A percentile compares a stretch with the other conserved stretches of the same genome.
These are phyloP conservation scores for Neoascia interrupta DNA, from an alignment of 2,888 invertebrate genomes.

Conservation along the genomic window DNA sequence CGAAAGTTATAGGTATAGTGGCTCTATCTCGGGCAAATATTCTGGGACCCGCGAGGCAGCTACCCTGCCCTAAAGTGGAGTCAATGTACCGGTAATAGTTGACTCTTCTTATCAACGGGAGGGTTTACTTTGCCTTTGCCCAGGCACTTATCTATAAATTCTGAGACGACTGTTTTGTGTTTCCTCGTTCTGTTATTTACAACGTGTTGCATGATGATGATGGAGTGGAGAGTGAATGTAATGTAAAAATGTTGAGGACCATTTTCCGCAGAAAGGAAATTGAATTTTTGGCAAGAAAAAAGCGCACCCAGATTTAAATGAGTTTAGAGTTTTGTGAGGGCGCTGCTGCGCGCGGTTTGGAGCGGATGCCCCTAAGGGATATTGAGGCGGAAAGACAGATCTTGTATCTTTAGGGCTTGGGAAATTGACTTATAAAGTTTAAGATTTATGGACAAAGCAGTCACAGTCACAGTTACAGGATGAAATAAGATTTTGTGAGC, in stretches of 20 bases:
- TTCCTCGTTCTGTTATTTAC: slow-evolving; percentile 27
- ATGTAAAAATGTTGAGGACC: slow-evolving; percentile 42
- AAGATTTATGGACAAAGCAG: slow-evolving; percentile 22
- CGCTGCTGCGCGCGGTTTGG: neutral
- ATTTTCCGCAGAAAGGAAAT: slow-evolving; percentile 62
- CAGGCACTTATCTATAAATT: slow-evolving; percentile 35
- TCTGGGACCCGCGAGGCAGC: neutral
- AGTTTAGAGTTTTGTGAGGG: slow-evolving; percentile 36
- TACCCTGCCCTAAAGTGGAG: slow-evolving; percentile 38
- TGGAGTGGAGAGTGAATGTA: slow-evolving; percentile 34
- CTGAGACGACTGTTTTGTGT: slow-evolving; percentile 24
- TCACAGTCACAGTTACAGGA: too few relatives aligned
- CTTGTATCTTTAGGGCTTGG: slow-evolving; percentile 20
- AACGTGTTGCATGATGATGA: slow-evolving; percentile 57
- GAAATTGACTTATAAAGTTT: slow-evolving; percentile 56
- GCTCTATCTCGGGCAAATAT: too few relatives aligned
- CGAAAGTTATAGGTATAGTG: neutral
- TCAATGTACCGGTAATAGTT: slow-evolving; percentile 58
- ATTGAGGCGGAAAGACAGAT: neutral
- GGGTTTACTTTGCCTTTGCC: neutral
- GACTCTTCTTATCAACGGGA: slow-evolving; percentile 19
- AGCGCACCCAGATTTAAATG: slow-evolving; percentile 26
- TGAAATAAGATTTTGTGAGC: too few relatives aligned
- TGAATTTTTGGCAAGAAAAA: slow-evolving; percentile 42
- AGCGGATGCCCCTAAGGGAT: slow-evolving; percentile 31